Evolutionary conservation across 2,888 invertebrate species (phyloP), one percentile per base, ranked within the genome.

Genomic region (Acleris holmiana): DNA sequence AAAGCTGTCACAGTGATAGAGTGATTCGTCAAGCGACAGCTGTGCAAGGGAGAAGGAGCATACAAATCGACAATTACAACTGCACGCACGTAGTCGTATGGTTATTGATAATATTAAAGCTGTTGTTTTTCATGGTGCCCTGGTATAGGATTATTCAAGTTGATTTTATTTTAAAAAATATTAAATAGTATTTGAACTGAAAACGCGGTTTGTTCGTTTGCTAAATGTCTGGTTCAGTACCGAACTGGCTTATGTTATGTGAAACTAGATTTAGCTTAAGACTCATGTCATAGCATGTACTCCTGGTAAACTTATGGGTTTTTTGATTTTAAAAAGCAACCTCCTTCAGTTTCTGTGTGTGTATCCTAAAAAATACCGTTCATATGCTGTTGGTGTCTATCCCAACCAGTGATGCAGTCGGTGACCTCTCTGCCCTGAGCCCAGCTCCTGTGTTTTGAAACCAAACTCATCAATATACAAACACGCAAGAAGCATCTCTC

Each of bases 1-100:
- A 87, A 84, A 84, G 78, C 83, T 88, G 90, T 88, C 91, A 89
- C 83, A 86, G 84, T 88, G 88, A 91, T 89, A 89, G 85, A 89
- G 85, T 89, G 87, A 91, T 91, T 89, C 91, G 91, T 91, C 91
- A 89, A 79, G 71, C 71, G 72, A 85, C 91, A 90, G 91, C 78
- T 68, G 81, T 68, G 73, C 68, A 82, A 82, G 71, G 51, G 77
- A 64, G 61, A 57, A 51, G 64, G 66, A 35, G 68, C 61, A 73
- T 77, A 83, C 77, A 78, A 80, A 78, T 79, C 72, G 77, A 79
- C 81, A 79, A 83, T 80, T 82, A 77, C 69, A 70, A 54, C 40
- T 41, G 56, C 57, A 55, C 64, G 44, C 23, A 19, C 49, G 54
- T 61, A n/a, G n/a, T n/a, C n/a, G n/a, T 54, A 41, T 44, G 55